Evolutionary conservation across 2,888 invertebrate species (phyloP), one percentile per base, ranked within the genome.

Genomic region (Rhagium mordax): DNA sequence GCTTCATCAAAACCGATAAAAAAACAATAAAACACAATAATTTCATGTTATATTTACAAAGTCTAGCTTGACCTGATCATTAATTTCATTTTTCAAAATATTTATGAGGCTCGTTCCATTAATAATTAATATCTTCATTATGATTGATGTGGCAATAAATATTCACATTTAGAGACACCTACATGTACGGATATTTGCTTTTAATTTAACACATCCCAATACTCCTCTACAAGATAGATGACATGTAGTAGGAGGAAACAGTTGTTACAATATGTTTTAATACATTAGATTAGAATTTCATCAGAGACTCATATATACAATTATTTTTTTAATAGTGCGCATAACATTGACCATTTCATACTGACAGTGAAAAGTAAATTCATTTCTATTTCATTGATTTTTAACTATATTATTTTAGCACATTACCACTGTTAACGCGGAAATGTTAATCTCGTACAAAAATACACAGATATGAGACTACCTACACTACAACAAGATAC

Each of bases 141-240:
- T 53, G 53, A 53, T 24, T 53, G 53, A 53, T 53, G 53, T 53
- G 51, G 53, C 6, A 53, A 53, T 53, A 53, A 53, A 53, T 53
- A 53, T 24, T 20, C n/a, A 2, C 53, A 41, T 41, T n/a, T 53
- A 24, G 13, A 13, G 5, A 21, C 53, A 24, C 53, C 53, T 21
- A 53, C 53, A n/a, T 53, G 21, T 41, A 21, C 21, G 4, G 18
- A 33, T 61, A 20, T 47, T 27, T 55, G 27, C 27, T 55, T 55
- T 15, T 24, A 55, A 21, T 55, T 55, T 55, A 27, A 24, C 55
- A 55, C 21, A 21, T 55, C 27, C 10, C 27, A 24, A 24, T 55
- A n/a, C n/a, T 15, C 10, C 24, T 41, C 41, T 3, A 41, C n/a
- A 10, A 41, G 41, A 41, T n/a, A 41, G n/a, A 41, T 41, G n/a